phyloP scores from a whole-genome alignment of 2,888 invertebrate species.

The Cephus spinipes region DNA sequence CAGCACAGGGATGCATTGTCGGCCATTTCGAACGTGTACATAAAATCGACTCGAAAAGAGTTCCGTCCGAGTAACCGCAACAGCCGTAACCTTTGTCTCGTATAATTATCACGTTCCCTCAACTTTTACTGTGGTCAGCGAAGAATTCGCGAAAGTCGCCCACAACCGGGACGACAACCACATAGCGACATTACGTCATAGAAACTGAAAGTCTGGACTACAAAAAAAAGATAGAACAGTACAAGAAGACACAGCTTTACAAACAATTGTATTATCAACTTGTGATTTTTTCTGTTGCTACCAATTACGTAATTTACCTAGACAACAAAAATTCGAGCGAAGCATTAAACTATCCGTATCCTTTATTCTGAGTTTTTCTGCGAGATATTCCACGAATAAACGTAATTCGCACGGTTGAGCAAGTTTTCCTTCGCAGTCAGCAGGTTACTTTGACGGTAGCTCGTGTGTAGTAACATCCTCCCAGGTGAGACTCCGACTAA shows the following conservation, averaged over 20 bases:
- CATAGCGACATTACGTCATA: not conserved
- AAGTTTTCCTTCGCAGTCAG: not conserved
- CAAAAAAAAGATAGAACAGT: not conserved
- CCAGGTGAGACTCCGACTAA: conserved; percentile 39
- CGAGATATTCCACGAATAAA: conserved; percentile 38
- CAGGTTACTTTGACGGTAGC: conserved; percentile 9
- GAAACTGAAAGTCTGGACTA: not conserved
- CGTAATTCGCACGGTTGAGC: conserved; percentile 30
- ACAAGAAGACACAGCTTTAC: not conserved
- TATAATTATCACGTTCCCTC: conserved; percentile 25
- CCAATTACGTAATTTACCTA: not conserved
- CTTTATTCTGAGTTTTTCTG: conserved; percentile 26
- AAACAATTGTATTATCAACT: not conserved
- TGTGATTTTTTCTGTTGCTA: not conserved
- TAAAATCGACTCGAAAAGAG: conserved; percentile 10
- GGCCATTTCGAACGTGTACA: not conserved
- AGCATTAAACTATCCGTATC: not conserved
- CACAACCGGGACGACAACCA: not conserved
- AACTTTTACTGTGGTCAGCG: not conserved
- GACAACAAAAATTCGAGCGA: not conserved
- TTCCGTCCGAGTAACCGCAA: conserved; percentile 35
- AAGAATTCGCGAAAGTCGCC: not conserved
- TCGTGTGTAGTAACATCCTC: conserved; percentile 37
- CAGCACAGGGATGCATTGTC: no score
- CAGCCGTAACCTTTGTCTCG: conserved; percentile 34